Evolutionary conservation across 2,797 vertebrate genomes (phyloP), one percentile per base, ranked within the genome.

Genomic region (Dermochelys coriacea): DNA sequence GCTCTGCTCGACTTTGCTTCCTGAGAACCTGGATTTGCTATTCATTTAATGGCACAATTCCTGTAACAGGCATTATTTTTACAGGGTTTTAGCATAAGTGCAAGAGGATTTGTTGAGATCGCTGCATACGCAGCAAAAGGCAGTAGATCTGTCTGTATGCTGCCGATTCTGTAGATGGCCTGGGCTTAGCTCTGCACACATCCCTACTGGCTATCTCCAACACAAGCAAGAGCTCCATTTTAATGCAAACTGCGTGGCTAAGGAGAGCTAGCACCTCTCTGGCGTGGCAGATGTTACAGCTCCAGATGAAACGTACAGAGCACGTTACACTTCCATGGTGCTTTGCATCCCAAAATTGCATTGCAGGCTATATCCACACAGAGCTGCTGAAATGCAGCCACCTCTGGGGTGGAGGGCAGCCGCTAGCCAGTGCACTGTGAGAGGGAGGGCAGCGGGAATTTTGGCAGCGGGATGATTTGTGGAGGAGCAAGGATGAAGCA

Each of bases 71-170:
- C 74, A 9, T 85, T 84, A 75, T 93, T 95, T 90, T 90, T 93
- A 88, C 87, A 57, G 75, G 92, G 78, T 85, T 92, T 85, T 81
- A 6, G 15, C 0, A 0, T 54, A 1, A n/a, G 31, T 4, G 54
- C 34, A 81, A 64, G 57, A 88, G 92, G 91, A 94, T 93, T 94
- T 96, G 45, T 52, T 16, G 11, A 50, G 75, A 34, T 5, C 3
- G 15, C 64, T 23, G 64, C 64, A 71, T n/a, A 71, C 7, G 14
- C 74, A 16, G 45, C 74, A 47, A 77, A 47, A 29, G 27, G 14
- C 74, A 29, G 16, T 8, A 77, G 74, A 5, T 77, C 45, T 47
- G 41, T 77, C 45, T 7, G 8, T 47, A 29, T 31, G 23, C 11
- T 14, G 14, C 45, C 8, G 27, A 8, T 27, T 74, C 71, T 25